Evolutionary conservation across 2,113 vertebrate genomes (phyloP).

Genomic region (Petromus typicus): DNA sequence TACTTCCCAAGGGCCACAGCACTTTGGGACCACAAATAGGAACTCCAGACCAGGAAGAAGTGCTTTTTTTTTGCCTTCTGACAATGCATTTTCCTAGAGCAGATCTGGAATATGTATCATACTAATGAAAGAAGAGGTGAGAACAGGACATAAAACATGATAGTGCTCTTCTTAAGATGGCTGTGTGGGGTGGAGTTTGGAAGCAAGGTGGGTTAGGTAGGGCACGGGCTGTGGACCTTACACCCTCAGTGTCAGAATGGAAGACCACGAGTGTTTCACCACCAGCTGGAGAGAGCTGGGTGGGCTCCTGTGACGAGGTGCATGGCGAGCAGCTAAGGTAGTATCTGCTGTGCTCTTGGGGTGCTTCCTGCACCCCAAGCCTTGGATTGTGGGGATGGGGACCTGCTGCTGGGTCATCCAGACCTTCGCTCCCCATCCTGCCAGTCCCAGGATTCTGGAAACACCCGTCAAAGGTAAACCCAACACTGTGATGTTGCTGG

Average conservation of each 20-base stretch:
- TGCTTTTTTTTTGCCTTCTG: slow-evolving; percentile 56
- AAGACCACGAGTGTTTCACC: background rate
- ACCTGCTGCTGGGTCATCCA: background rate
- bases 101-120: slow-evolving; percentile 62
- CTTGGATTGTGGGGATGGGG: background rate
- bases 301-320: background rate
- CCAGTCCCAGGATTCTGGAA: background rate
- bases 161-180: fast-evolving
- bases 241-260: background rate
- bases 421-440: background rate
- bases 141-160: fast-evolving
- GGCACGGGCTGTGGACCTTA: background rate
- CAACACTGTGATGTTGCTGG: fast-evolving
- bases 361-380: background rate
- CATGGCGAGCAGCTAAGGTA: background rate
- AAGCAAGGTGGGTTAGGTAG: background rate
- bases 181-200: background rate
- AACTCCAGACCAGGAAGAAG: slow-evolving; percentile 59
- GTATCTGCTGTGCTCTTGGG: background rate
- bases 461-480: background rate
- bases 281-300: background rate
- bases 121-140: background rate
- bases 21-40: background rate
- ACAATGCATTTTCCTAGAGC: slow-evolving; percentile 66
- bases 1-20: background rate